These are phyloP conservation scores for Ptychobarbus kaznakovi DNA, from an alignment of 2,797 vertebrate genomes.

Conservation along the genomic window DNA sequence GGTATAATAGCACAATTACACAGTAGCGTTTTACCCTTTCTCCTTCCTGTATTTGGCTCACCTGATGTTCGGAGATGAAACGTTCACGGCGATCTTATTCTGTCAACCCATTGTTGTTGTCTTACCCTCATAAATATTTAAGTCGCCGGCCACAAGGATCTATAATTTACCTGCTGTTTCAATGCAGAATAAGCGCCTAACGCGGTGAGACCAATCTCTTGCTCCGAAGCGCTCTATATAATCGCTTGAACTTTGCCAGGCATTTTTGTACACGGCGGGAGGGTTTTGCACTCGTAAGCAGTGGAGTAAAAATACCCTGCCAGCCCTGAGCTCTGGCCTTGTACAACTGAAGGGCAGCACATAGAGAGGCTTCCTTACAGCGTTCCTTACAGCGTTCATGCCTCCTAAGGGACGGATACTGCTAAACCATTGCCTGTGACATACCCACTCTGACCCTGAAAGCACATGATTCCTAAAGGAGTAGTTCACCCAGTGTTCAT, in stretches of 20 bases:
- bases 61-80: conserved; percentile 48
- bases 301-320: conserved; percentile 46
- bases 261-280: conserved; percentile 25
- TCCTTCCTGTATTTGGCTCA: conserved; percentile 28
- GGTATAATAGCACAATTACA: conserved; percentile 60
- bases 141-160: conserved; percentile 21
- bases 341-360: conserved; percentile 21
- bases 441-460: conserved; percentile 36
- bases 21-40: conserved; percentile 51
- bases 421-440: background rate
- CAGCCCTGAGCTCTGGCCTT: conserved; percentile 24
- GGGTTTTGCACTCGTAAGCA: conserved; percentile 46
- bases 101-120: conserved; percentile 44
- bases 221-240: conserved; percentile 29
- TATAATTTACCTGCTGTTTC: conserved; percentile 50
- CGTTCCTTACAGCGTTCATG: conserved; percentile 24
- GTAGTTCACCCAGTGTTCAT: background rate
- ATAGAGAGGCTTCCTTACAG: conserved; percentile 13
- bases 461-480: background rate
- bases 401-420: conserved; percentile 10
- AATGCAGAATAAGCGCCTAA: conserved; percentile 2
- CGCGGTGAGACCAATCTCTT: background rate
- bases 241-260: conserved; percentile 45
- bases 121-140: conserved; percentile 54
- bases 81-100: conserved; percentile 12